A percentile compares a stretch with the other conserved stretches of the same genome.
These are phyloP conservation scores for Harlomillsia oculata DNA, from an alignment of 1,140 invertebrate genomes.

Conservation along the genomic window DNA sequence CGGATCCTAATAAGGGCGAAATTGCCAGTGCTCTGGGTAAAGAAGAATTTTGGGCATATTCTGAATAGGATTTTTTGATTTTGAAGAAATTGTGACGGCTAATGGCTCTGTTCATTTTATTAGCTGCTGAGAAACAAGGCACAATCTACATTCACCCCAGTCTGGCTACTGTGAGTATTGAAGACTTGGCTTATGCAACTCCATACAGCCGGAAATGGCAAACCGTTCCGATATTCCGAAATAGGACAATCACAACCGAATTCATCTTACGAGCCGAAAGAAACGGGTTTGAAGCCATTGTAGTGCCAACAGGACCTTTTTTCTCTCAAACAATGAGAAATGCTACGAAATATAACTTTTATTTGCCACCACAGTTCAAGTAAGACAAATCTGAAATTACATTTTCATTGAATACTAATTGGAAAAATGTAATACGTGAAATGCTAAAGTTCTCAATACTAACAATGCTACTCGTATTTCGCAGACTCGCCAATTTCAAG, in stretches of 20 bases:
- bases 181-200: conserved; percentile 69
- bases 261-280: conserved; percentile 67
- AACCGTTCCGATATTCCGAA: too few species aligned
- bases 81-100: too few species aligned
- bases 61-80: too few species aligned
- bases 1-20: conserved; percentile 82
- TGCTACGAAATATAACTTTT: conserved; percentile 75
- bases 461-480: too few species aligned
- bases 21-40: conserved; percentile 67
- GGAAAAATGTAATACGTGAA: too few species aligned
- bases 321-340: conserved; percentile 66
- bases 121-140: conserved; percentile 61
- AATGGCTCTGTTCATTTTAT: too few species aligned
- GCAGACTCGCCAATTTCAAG: too few species aligned
- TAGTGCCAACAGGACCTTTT: conserved; percentile 81
- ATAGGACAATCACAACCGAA: conserved; percentile 40
- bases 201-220: conserved; percentile 72
- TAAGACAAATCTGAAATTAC: too few species aligned
- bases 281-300: conserved; percentile 69
- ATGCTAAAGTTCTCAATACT: too few species aligned
- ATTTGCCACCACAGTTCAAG: conserved; percentile 66
- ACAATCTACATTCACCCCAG: conserved; percentile 77
- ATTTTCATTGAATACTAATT: too few species aligned
- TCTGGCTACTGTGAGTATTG: conserved; percentile 73
- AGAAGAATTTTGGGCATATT: too few species aligned